Evolutionary conservation across 2,797 vertebrate species (phyloP).

Genomic region (Hipposideros larvatus): DNA sequence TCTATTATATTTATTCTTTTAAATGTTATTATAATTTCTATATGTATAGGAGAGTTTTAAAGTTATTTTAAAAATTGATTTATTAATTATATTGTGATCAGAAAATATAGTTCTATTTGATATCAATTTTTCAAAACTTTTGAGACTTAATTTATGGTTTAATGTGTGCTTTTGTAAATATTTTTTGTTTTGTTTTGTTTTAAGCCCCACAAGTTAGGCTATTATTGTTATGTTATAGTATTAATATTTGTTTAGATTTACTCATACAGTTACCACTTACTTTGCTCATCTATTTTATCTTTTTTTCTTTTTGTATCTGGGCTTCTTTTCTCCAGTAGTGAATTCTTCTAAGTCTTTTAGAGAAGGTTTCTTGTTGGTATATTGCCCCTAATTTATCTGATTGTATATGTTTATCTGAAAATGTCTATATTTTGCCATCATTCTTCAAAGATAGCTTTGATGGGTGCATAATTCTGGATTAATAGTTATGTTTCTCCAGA

Average conservation of each 20-base stretch:
- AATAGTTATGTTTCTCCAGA: background rate
- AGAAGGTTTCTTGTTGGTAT: too few relatives aligned
- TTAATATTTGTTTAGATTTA: background rate
- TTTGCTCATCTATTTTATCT: background rate
- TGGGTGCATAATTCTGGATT: background rate
- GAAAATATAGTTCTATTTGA: background rate
- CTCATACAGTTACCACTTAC: background rate
- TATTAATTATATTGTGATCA: background rate
- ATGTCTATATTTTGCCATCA: too few relatives aligned
- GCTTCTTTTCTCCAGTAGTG: too few relatives aligned
- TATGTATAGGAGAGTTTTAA: background rate
- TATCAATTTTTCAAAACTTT: background rate
- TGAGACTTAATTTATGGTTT: background rate
- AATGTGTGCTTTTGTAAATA: background rate
- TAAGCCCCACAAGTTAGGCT: background rate
- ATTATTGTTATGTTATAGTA: background rate
- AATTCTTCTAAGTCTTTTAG: too few relatives aligned
- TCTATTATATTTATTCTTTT: background rate
- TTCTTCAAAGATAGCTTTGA: background rate
- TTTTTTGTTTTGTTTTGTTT: background rate
- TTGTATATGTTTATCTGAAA: too few relatives aligned
- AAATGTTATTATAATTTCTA: background rate
- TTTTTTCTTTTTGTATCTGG: too few relatives aligned
- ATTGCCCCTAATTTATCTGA: too few relatives aligned
- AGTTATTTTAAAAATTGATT: background rate